These are phyloP conservation scores for Aeoliscus strigatus DNA, from an alignment of 2,797 vertebrate species.

Conservation along the genomic window DNA sequence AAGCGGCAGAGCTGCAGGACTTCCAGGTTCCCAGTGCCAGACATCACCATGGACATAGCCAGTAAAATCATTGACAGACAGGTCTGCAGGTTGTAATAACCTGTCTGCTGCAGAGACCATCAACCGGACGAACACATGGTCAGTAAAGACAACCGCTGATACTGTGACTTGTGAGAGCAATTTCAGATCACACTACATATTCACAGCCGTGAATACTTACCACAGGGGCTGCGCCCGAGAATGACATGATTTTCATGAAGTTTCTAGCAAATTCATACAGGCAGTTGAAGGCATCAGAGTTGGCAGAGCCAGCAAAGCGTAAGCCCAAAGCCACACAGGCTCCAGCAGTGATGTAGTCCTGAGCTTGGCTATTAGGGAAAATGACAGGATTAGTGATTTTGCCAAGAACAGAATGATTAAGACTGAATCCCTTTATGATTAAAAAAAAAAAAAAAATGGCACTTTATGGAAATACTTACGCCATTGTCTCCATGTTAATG, in stretches of 20 bases:
- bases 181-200: neutral
- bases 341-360: conserved; percentile 95
- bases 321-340: conserved; percentile 93
- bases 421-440: no score
- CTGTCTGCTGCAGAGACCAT: conserved; percentile 71
- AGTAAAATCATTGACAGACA: conserved; percentile 91
- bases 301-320: conserved; percentile 95
- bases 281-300: conserved; percentile 93
- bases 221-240: conserved; percentile 84
- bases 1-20: conserved; percentile 95
- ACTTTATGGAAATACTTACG: conserved; percentile 83
- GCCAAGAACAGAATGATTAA: neutral
- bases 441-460: no score
- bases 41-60: conserved; percentile 94
- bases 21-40: conserved; percentile 90
- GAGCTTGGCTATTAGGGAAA: conserved; percentile 83
- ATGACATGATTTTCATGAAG: conserved; percentile 90
- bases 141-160: neutral
- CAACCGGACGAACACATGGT: no score
- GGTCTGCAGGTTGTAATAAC: conserved; percentile 92
- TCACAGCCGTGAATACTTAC: conserved; percentile 73
- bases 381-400: neutral
- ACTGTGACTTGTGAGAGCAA: no score
- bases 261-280: conserved; percentile 90
- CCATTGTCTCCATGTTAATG: conserved; percentile 91